A percentile compares a stretch with the other conserved stretches of the same genome.
These are phyloP conservation scores for Pyrochroa serraticornis DNA, from an alignment of 2,888 invertebrate genomes.

Conservation along the genomic window DNA sequence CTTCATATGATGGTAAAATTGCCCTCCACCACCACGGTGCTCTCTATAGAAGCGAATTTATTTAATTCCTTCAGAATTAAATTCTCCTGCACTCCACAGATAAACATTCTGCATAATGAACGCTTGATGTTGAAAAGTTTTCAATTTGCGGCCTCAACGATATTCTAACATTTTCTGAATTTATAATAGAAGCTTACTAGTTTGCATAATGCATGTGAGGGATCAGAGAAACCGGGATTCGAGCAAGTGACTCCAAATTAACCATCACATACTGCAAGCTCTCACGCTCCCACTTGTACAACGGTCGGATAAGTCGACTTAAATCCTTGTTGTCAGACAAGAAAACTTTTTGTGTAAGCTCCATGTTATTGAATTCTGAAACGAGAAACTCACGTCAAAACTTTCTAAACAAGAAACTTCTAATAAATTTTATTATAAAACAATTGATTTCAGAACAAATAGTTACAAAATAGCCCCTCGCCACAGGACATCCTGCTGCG, in stretches of 20 bases:
- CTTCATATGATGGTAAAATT: conserved; percentile 38
- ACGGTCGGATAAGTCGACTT: conserved; percentile 24
- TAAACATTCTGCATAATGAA: conserved; percentile 36
- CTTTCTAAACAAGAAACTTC: no score
- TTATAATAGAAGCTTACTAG: conserved; percentile 19
- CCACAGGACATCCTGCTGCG: no score
- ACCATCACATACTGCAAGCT: conserved; percentile 25
- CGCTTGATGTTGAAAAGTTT: conserved; percentile 31
- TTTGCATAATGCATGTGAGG: conserved; percentile 31
- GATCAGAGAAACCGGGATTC: conserved; percentile 11
- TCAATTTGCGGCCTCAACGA: conserved; percentile 35
- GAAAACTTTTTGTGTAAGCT: conserved; percentile 22
- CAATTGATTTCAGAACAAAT: no score
- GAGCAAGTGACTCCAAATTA: conserved; percentile 30
- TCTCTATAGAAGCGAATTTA: conserved; percentile 30
- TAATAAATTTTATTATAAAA: no score
- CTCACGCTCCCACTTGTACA: conserved; percentile 25
- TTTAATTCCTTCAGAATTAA: conserved; percentile 38
- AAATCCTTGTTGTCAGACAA: conserved; percentile 23
- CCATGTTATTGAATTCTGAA: conserved; percentile 16
- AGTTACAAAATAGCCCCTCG: no score
- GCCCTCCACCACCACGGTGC: conserved; percentile 9
- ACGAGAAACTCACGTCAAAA: not conserved
- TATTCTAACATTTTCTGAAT: conserved; percentile 24
- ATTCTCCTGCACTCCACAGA: conserved; percentile 39